Conservation (phyloP, 2,888 invertebrate species). For the Darwinula stevensoni region DNA sequence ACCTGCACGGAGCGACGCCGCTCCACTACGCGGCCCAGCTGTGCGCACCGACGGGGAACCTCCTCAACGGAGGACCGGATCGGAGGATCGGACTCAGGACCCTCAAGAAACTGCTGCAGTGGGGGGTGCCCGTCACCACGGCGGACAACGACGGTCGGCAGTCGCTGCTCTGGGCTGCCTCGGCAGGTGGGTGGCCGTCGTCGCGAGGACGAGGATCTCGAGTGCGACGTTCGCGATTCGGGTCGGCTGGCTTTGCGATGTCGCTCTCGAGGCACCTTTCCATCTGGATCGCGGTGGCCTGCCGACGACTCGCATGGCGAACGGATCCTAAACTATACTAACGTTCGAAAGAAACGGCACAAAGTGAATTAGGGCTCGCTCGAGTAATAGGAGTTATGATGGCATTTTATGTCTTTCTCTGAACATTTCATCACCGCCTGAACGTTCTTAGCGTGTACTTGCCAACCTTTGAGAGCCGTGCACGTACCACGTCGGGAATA, state of each 20-base stretch:
- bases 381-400: too few species aligned
- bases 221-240: too few species aligned
- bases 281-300: too few species aligned
- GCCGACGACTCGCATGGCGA: too few species aligned
- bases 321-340: too few species aligned
- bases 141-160: slow-evolving; percentile 74
- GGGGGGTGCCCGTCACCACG: slow-evolving; percentile 49
- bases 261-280: too few species aligned
- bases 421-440: not conserved
- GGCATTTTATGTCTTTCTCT: not conserved
- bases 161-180: slow-evolving; percentile 88
- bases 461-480: too few species aligned
- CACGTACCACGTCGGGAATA: too few species aligned
- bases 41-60: slow-evolving; percentile 33
- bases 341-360: not conserved
- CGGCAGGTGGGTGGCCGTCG: slow-evolving; percentile 33
- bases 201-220: too few species aligned
- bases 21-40: slow-evolving; percentile 93
- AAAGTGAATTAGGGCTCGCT: not conserved
- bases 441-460: too few species aligned
- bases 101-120: slow-evolving; percentile 39
- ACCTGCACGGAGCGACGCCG: slow-evolving; percentile 79
- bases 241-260: too few species aligned
- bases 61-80: slow-evolving; percentile 9
- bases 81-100: slow-evolving; percentile 33